Conservation (phyloP, 2,888 invertebrate genomes). For the Operophtera brumata region DNA sequence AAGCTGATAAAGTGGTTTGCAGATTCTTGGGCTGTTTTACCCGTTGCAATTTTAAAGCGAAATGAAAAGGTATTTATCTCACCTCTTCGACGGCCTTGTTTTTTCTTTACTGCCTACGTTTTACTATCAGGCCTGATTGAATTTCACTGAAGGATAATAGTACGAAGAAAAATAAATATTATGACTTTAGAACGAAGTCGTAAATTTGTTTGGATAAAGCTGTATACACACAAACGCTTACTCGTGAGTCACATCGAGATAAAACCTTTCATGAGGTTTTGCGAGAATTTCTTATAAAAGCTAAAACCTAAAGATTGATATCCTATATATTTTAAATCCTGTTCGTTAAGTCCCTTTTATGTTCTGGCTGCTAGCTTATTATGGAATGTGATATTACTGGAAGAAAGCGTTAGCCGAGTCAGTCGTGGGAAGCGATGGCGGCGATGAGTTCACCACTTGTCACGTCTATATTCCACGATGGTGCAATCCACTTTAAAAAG, state of each 20-base stretch:
- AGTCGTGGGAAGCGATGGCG: too few species aligned
- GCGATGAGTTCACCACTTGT: too few species aligned
- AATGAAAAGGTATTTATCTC: neutral
- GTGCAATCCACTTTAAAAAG: too few species aligned
- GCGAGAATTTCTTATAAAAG: neutral
- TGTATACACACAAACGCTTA: conserved; percentile 6
- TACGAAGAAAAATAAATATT: conserved; percentile 24
- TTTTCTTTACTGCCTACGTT: conserved; percentile 18
- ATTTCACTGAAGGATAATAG: conserved; percentile 20
- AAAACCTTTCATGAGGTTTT: neutral
- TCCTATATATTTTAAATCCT: too few species aligned
- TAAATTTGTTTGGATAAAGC: conserved; percentile 35
- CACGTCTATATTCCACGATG: too few species aligned
- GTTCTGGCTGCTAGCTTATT: too few species aligned
- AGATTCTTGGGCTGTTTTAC: neutral
- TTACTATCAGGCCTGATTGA: conserved; percentile 12
- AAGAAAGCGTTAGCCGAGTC: too few species aligned
- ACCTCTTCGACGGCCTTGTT: neutral
- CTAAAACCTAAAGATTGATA: too few species aligned
- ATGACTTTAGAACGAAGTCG: conserved; percentile 25
- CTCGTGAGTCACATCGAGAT: neutral
- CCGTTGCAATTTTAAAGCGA: neutral
- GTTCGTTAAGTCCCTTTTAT: too few species aligned
- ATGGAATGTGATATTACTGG: too few species aligned
- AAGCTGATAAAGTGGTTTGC: neutral